Evolutionary conservation across 2,888 invertebrate species (phyloP).

Genomic region (Lasioglossum morio): DNA sequence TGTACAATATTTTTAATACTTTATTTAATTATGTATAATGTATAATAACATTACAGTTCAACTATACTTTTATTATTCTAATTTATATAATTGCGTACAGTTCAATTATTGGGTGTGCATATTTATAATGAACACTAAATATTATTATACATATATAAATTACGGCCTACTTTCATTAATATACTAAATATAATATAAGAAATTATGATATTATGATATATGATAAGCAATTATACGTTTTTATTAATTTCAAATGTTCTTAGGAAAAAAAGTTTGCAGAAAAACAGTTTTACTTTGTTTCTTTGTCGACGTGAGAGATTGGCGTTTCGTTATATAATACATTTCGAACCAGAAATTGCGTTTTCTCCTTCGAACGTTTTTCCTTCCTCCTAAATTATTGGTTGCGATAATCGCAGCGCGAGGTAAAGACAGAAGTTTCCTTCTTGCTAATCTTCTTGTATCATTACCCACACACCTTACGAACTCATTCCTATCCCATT

Average conservation of each 20-base stretch:
- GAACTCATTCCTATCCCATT: not conserved
- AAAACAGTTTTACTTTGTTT: not conserved
- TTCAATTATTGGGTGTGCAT: too few species aligned
- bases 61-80: too few species aligned
- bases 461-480: not conserved
- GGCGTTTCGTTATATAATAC: not conserved
- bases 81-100: too few species aligned
- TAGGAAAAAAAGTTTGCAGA: not conserved
- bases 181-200: too few species aligned
- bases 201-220: too few species aligned
- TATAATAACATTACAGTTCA: too few species aligned
- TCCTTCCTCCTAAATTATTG: not conserved
- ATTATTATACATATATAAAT: too few species aligned
- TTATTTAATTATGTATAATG: too few species aligned
- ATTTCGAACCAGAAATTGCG: not conserved
- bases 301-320: not conserved
- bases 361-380: not conserved
- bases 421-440: not conserved
- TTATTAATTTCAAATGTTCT: not conserved
- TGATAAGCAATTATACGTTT: slow-evolving; percentile 3
- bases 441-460: not conserved
- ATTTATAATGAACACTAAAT: too few species aligned
- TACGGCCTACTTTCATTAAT: not conserved
- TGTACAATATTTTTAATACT: too few species aligned
- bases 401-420: not conserved